Base-by-base conservation (phyloP, 2,888 invertebrate species). In the Tenthredo livida region DNA sequence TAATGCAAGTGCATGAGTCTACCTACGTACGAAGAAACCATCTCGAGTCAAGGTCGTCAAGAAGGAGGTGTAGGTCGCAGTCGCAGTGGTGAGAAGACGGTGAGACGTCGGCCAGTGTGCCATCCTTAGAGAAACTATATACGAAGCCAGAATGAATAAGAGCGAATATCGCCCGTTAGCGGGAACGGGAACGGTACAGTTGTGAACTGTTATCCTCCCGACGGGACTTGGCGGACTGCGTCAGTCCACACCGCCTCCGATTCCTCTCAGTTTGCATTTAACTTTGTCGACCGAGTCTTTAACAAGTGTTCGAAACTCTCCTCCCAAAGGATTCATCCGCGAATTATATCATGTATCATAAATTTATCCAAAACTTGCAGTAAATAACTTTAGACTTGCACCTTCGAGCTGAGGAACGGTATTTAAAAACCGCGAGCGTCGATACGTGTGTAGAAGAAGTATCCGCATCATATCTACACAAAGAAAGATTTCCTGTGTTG, bases 171-270 rank as follows among this genome's bases (percentile, higher is more conserved):
- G 58, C 75, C 72, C 75, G 75, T 75, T 67, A 87, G 87, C 89
- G 89, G 91, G 91, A 91, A 89, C 90, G 89, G 88, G 88, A 92
- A 92, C 92, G 92, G 92, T 92, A 91, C 89, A 89, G 88, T 89
- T 85, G 89, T 89, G 91, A 90, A 92, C 92, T 92, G 92, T 92
- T 92, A 92, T 91, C 89, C 89, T 84, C 84, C 84, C 84, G 88
- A 89, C 88, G 88, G 89, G 89, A 90, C 90, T 91, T 88, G 91
- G 43, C 80, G 80, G 61, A 50, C 80, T 80, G 37, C 80, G 80
- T 80, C 80, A 80, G 80, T 80, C 80, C 61, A 80, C 61, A 90
- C 91, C 90, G 87, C 91, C 89, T 90, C 88, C 89, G 87, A 88
- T 84, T 86, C 58, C 85, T 87, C 88, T 87, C 90, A 89, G 90